Evolutionary conservation across 23 tunicate genomes (phyloP), one percentile per base, ranked within the genome.

Genomic region (Oikopleura albicans): DNA sequence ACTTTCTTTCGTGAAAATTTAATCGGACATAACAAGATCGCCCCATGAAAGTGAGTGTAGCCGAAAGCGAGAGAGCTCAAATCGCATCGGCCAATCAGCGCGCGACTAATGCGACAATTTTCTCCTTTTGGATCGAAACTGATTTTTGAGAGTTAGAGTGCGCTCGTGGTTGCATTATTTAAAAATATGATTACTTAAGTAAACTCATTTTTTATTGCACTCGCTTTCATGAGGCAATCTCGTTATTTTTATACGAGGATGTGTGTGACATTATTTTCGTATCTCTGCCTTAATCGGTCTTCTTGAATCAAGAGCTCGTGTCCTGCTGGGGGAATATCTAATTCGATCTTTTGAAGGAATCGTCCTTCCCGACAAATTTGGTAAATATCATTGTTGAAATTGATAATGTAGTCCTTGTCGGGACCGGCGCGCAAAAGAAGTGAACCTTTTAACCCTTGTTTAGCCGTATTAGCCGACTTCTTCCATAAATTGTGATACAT

Each of bases 401-500:
- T 95, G 75, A 95, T 90, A 84, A 79, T 35, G 34, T 16, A 41
- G 28, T 90, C 85, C 41, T 88, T 88, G 40, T 84, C 84, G 0
- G 90, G 87, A 75, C 91, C 99, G 27, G 94, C 86, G 41, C 87
- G 91, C 85, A 91, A 88, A 22, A 95, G 38, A 40, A 95, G 57
- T 59, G 97, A 89, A 59, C 92, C 89, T 28, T 57, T 84, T 36
- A 92, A 85, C 90, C 99, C 99, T 76, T 87, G 89, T 87, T 87
- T 89, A 39, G 91, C 88, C 35, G 40, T 36, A 41, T 87, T 90
- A 38, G 89, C 91, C 41, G 86, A 88, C 83, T 92, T 88, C 57
- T 39, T 88, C 99, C 99, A 95, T 84, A 94, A 89, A 40, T 91
- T 83, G 86, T 95, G 99, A 83, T 87, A 95, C 39, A 95, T 85